These are phyloP conservation scores for Trichacis sp. DNA, from an alignment of 2,888 invertebrate species.

Conservation along the genomic window DNA sequence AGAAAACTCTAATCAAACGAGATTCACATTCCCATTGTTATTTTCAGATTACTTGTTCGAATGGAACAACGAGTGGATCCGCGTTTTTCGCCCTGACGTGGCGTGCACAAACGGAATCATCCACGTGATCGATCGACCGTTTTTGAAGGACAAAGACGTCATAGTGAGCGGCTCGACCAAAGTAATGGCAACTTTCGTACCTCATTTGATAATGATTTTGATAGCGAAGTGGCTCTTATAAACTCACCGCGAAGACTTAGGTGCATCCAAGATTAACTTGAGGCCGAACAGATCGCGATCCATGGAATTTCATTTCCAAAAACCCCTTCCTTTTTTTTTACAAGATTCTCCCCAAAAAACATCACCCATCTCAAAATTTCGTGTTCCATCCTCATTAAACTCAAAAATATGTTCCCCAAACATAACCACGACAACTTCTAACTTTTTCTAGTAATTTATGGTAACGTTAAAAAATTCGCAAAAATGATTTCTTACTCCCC, in stretches of 20 bases:
- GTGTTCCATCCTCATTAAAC: background rate
- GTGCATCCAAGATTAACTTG: slow-evolving; percentile 22
- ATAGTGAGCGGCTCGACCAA: slow-evolving; percentile 73
- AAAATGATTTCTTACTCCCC: background rate
- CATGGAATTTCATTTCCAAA: too few relatives aligned
- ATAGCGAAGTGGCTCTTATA: slow-evolving; percentile 68
- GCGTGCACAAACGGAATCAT: slow-evolving; percentile 96
- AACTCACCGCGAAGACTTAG: slow-evolving; percentile 36
- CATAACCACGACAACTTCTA: too few relatives aligned
- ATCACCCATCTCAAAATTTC: background rate
- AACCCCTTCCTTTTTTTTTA: too few relatives aligned
- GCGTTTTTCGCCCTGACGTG: slow-evolving; percentile 90
- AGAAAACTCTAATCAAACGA: background rate
- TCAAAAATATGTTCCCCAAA: too few relatives aligned
- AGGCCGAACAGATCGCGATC: slow-evolving; percentile 19
- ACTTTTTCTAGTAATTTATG: too few relatives aligned
- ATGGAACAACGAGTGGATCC: slow-evolving; percentile 87
- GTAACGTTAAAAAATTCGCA: background rate
- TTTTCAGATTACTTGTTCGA: slow-evolving; percentile 83
- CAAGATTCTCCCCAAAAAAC: too few relatives aligned
- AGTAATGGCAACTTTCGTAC: slow-evolving; percentile 62
- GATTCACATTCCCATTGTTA: background rate
- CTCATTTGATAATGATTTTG: slow-evolving; percentile 66
- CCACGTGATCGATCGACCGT: slow-evolving; percentile 91
- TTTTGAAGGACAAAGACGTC: slow-evolving; percentile 86